A percentile compares a stretch with the other conserved stretches of the same genome.
These are phyloP conservation scores for Drosophila ercepeae DNA, from an alignment of 1,140 invertebrate species.

Conservation along the genomic window DNA sequence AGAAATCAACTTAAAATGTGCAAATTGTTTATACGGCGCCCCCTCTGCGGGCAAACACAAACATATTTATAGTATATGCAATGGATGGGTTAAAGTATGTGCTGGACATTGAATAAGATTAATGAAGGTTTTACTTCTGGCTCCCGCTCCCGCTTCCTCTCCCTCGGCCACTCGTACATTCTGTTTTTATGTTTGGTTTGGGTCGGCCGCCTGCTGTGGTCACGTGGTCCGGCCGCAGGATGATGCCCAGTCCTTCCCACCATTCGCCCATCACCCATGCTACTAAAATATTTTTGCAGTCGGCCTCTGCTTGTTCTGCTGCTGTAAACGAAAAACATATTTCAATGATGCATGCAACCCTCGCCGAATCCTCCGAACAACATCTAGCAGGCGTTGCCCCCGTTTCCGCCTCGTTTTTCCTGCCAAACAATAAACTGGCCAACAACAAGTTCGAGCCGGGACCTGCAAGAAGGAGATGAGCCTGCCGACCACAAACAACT, in stretches of 20 bases:
- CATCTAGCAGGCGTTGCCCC: constrained; percentile 44
- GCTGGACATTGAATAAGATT: constrained; percentile 80
- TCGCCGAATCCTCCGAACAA: constrained; percentile 13
- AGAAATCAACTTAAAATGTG: constrained; percentile 78
- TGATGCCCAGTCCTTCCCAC: constrained; percentile 13
- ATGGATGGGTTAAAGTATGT: constrained; percentile 66
- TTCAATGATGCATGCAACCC: constrained; percentile 67
- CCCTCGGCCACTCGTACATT: constrained; percentile 15
- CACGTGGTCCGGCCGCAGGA: constrained; percentile 42
- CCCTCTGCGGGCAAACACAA: constrained; percentile 32
- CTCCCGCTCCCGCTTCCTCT: too few relatives aligned
- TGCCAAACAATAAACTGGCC: constrained; percentile 50
- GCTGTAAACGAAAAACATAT: constrained; percentile 65
- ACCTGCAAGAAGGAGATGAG: constrained; percentile 27
- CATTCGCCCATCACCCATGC: not conserved
- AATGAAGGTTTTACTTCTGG: constrained; percentile 73
- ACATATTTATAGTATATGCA: constrained; percentile 18
- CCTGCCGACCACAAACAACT: constrained; percentile 50
- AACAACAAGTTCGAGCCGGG: constrained; percentile 32
- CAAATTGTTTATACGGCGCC: constrained; percentile 74
- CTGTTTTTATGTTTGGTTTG: constrained; percentile 51
- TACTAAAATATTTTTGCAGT: constrained; percentile 47
- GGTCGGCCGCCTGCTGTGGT: constrained; percentile 67
- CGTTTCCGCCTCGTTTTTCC: not conserved
- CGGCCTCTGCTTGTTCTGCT: constrained; percentile 45